Base-by-base conservation (phyloP, 2,888 invertebrate species). In the Habrosyne pyritoides region DNA sequence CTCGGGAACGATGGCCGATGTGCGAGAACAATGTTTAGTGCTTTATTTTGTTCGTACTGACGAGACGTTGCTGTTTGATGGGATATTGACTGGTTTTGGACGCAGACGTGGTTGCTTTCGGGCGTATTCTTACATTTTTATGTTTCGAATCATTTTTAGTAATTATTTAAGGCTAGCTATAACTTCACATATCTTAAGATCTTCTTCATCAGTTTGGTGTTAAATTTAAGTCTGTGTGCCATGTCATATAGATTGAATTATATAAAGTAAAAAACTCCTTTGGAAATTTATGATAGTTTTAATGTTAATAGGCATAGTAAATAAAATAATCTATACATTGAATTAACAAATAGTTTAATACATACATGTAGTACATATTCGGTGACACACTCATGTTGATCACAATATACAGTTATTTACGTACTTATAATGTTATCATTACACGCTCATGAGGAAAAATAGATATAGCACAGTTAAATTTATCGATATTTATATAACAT, bases 1-100 rank as follows among this genome's bases (percentile, higher is more conserved):
- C 79, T 42, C 18, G 42, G 76, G 78, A 79, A 77, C 79, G 79
- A 78, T 81, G 83, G 42, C 18, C 50, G 50, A 42, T 82, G 81
- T 76, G 33, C 33, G 76, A 77, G 80, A 82, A 83, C 83, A 82
- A 82, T 83, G 81, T 81, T 71, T 71, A 64, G 63, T 73, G 46
- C 67, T 69, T 79, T 80, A 78, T 81, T 79, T 78, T 75, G 69
- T 71, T 69, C 69, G 69, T 68, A 71, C 67, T 74, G 74, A 69
- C 63, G 67, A 60, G 53, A 57, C 26, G 28, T 24, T 61, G 61
- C 53, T 4, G 33, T 33, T 61, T 78, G 77, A 74, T 73, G 74
- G 72, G 67, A 42, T 42, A 42, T 42, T 12, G 36, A 36, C 36
- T 14, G 36, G 36, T 14, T 14, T 18, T 33, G 12, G 10, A 33